Evolutionary conservation across 2,888 invertebrate species (phyloP).

Genomic region (Mythimna albipuncta): DNA sequence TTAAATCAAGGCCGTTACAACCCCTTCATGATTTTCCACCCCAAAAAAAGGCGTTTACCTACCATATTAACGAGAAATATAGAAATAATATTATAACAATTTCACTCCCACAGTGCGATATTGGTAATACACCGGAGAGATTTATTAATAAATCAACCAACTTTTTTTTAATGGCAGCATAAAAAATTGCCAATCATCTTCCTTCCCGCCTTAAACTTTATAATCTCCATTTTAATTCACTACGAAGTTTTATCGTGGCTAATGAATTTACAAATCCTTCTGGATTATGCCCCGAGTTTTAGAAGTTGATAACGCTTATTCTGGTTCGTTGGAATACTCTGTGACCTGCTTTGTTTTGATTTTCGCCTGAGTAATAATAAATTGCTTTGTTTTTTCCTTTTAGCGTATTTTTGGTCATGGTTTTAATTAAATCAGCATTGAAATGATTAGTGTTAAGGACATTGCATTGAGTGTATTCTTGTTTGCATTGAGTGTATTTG

Average conservation of each 20-base stretch:
- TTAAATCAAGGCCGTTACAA: too few species aligned
- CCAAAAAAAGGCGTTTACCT: too few species aligned
- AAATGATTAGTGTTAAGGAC: background rate
- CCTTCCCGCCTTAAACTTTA: slow-evolving; percentile 73
- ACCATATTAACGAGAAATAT: background rate
- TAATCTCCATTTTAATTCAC: slow-evolving; percentile 81
- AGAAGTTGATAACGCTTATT: slow-evolving; percentile 59
- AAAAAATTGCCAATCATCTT: slow-evolving; percentile 69
- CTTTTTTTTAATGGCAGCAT: slow-evolving; percentile 64
- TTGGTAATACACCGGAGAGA: slow-evolving; percentile 41
- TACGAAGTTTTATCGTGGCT: slow-evolving; percentile 77
- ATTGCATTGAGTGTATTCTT: background rate
- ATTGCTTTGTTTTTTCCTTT: background rate
- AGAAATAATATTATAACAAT: background rate
- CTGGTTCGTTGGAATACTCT: slow-evolving; percentile 28
- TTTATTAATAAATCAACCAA: slow-evolving; percentile 59
- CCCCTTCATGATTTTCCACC: too few species aligned
- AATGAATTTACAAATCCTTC: slow-evolving; percentile 82
- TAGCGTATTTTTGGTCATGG: background rate
- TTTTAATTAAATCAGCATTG: background rate
- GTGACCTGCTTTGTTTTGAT: slow-evolving; percentile 51
- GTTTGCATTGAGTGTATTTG: too few species aligned
- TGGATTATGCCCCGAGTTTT: slow-evolving; percentile 71
- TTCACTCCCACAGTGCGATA: slow-evolving; percentile 19
- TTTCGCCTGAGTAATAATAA: slow-evolving; percentile 15